Conservation (phyloP, 2,113 vertebrate genomes). For the Athene cunicularia region DNA sequence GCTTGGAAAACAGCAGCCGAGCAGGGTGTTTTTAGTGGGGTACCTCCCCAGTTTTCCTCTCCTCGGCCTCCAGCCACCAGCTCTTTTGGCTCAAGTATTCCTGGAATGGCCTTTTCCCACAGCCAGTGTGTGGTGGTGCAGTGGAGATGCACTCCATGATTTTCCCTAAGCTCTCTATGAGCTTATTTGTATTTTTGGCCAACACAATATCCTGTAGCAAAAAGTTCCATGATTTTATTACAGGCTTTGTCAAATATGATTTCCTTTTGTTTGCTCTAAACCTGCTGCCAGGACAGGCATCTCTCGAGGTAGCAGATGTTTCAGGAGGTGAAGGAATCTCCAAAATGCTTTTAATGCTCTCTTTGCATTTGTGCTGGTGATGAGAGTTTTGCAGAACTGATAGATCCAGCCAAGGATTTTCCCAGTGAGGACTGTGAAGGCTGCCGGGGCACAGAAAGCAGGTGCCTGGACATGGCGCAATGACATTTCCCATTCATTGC, state of each 20-base stretch:
- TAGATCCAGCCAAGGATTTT: not conserved
- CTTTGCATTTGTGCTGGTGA: accelerated
- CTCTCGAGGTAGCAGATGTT: not conserved
- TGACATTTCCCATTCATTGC: not conserved
- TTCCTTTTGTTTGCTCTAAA: not conserved
- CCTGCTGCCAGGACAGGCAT: not conserved
- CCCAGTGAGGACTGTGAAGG: not conserved
- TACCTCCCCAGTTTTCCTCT: not conserved
- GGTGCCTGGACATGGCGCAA: accelerated
- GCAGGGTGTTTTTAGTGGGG: not conserved
- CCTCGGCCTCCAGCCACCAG: not conserved
- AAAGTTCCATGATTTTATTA: not conserved
- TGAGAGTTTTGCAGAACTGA: not conserved
- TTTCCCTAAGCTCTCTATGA: not conserved
- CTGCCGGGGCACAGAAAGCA: not conserved
- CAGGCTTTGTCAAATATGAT: not conserved
- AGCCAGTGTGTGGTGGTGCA: not conserved
- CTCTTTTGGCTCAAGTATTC: not conserved
- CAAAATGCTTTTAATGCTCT: not conserved
- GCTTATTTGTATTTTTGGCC: not conserved
- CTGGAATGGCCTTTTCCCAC: not conserved
- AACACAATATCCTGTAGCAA: not conserved
- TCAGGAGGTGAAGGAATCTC: not conserved
- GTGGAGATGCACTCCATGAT: not conserved
- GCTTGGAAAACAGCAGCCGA: not conserved